Evolutionary conservation across 2,113 vertebrate genomes (phyloP).

Genomic region (Pagrus major): DNA sequence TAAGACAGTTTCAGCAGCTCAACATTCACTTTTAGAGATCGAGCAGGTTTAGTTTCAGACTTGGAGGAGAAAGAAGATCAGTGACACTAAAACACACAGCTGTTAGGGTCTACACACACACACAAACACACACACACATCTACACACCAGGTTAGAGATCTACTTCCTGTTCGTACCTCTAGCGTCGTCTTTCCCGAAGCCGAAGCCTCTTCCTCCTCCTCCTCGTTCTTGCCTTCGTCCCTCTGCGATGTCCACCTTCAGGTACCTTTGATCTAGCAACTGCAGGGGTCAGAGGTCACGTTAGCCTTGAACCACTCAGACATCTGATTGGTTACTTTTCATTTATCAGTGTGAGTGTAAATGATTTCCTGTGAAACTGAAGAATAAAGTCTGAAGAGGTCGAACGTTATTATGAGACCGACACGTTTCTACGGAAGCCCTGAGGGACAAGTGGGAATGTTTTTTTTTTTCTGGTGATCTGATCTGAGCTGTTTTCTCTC

Average conservation of each 20-base stretch:
- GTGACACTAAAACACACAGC: no score
- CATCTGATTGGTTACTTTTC: no score
- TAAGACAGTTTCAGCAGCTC: background rate
- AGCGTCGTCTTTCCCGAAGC: constrained; percentile 95
- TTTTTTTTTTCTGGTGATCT: no score
- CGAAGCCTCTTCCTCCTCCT: constrained; percentile 88
- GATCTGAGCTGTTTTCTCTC: no score
- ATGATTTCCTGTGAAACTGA: background rate
- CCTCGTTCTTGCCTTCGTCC: constrained; percentile 96
- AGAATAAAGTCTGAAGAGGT: background rate
- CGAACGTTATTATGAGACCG: no score
- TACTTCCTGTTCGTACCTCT: constrained; percentile 86
- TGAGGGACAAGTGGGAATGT: no score
- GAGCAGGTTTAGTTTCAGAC: background rate
- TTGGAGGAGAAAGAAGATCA: constrained; percentile 3
- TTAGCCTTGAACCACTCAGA: background rate
- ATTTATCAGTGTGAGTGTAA: no score
- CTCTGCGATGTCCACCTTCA: constrained; percentile 98
- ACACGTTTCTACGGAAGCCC: no score
- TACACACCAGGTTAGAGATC: background rate
- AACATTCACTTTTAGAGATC: background rate
- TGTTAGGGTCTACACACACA: background rate
- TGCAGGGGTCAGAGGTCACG: constrained; percentile 76
- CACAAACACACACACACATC: no score
- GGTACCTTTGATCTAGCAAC: constrained; percentile 90